Evolutionary conservation across 2,797 vertebrate species (phyloP), one percentile per base, ranked within the genome.

Genomic region (Gambusia yucatana): DNA sequence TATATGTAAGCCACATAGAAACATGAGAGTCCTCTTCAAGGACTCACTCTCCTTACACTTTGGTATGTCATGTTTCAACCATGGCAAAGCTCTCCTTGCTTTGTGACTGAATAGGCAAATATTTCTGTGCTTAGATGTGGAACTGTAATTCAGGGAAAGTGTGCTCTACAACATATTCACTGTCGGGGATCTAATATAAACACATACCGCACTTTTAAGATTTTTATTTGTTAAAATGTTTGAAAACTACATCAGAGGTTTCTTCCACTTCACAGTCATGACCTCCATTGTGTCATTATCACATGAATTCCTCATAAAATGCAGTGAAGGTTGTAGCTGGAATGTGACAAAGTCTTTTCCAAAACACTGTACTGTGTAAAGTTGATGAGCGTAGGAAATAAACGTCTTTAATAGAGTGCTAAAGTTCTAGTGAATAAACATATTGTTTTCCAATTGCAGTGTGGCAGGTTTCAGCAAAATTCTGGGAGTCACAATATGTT

Each of bases 401-500:
- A 16, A 30, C 28, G 9, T 5, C 28, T 14, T 30, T 61, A 61
- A 30, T 28, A 14, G 28, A 33, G 9, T 1, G 22, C 7, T 25
- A 33, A 16, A 6, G 11, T 16, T 30, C 28, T 16, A 33, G 57
- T 0, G 7, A 61, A 61, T 30, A 16, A 61, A 16, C 28, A 28
- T 13, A 5, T 28, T 33, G 11, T 30, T 16, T 61, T 61, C 57
- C 28, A 28, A 16, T 59, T 5, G 28, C 28, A 61, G 57, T 61
- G 57, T 10, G 46, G 13, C 46, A 41, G 11, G 6, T 52, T 22
- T 67, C 69, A 80, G 16, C 46, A 22, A 72, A 55, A 79, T 70
- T 9, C 39, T 28, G 50, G n/a, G 75, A 73, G 65, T 70, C 30
- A 57, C 48, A 73, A 11, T 33, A 9, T 39, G 36, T 65, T 77